phyloP scores from a whole-genome alignment of 1,140 invertebrate genomes.

The Arion vulgaris region DNA sequence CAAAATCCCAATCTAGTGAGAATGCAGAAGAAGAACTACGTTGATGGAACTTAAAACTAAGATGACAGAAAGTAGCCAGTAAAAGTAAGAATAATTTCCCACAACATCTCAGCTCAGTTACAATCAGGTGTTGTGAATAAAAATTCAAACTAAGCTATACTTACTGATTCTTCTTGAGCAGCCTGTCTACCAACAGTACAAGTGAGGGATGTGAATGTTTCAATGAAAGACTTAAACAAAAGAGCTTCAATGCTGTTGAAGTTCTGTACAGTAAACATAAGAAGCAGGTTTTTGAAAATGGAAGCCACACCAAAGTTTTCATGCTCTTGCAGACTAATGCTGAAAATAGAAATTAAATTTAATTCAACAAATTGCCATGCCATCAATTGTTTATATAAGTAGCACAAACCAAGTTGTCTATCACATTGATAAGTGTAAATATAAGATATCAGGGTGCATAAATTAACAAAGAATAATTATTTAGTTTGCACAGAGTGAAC shows the following conservation, averaged over 20 bases:
- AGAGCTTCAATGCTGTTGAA: constrained; percentile 72
- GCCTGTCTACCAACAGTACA: constrained; percentile 83
- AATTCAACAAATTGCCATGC: background rate
- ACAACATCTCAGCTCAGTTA: no score
- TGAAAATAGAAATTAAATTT: constrained; percentile 51
- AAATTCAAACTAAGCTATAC: constrained; percentile 36
- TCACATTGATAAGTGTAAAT: no score
- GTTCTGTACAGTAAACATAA: constrained; percentile 77
- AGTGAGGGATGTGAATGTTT: constrained; percentile 82
- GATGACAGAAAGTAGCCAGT: no score
- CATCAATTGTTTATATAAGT: background rate
- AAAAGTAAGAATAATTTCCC: no score
- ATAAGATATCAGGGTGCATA: no score
- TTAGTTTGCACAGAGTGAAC: no score
- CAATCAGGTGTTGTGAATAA: background rate
- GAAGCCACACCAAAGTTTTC: constrained; percentile 73
- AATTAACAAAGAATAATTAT: no score
- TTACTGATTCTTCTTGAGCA: constrained; percentile 83
- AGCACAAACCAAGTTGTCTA: background rate
- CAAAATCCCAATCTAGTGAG: no score
- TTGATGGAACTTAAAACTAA: no score
- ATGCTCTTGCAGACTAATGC: constrained; percentile 69
- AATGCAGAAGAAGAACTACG: no score
- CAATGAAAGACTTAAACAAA: constrained; percentile 74
- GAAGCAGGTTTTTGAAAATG: constrained; percentile 74